These are phyloP conservation scores for Drosophila nr. fundita DNA, from an alignment of 2,888 invertebrate genomes.

Conservation along the genomic window DNA sequence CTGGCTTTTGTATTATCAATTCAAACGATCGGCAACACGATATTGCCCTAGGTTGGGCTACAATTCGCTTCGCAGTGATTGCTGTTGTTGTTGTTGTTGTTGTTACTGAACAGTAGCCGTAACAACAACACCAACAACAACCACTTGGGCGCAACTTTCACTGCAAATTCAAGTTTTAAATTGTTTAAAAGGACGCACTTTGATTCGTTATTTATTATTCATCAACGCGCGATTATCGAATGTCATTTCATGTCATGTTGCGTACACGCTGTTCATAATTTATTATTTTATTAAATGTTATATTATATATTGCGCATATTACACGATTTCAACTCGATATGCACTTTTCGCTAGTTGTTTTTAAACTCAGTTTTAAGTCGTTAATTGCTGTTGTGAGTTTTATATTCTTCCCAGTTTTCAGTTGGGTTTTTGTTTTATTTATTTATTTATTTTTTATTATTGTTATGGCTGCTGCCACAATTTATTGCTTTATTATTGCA, in stretches of 20 bases:
- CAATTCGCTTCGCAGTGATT: conserved; percentile 35
- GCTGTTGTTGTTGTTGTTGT: conserved; percentile 27
- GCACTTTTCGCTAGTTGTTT: conserved; percentile 18
- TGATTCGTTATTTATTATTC: conserved; percentile 45
- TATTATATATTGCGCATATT: neutral
- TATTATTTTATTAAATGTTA: neutral
- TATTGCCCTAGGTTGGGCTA: conserved; percentile 80
- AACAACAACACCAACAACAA: conserved; percentile 37
- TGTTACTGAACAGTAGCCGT: conserved; percentile 29
- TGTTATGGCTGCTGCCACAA: conserved; percentile 44
- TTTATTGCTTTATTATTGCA: conserved; percentile 73
- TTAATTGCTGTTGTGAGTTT: conserved; percentile 50
- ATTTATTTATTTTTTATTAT: neutral
- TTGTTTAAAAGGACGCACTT: conserved; percentile 66
- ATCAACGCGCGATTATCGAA: conserved; percentile 10
- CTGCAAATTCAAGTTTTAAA: conserved; percentile 59
- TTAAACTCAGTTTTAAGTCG: neutral
- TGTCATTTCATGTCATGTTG: conserved; percentile 39
- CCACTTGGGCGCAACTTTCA: conserved; percentile 67
- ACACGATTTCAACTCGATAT: conserved; percentile 20
- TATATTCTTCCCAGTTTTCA: conserved; percentile 58
- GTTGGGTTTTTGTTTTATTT: conserved; percentile 12
- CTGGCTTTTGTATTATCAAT: conserved; percentile 52
- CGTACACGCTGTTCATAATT: conserved; percentile 26
- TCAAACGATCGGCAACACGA: conserved; percentile 74